Percentiles rank a stretch among this genome's conserved stretches.
These are phyloP conservation scores for Drosophila melanosoma DNA, from an alignment of 2,888 invertebrate genomes.

Conservation along the genomic window DNA sequence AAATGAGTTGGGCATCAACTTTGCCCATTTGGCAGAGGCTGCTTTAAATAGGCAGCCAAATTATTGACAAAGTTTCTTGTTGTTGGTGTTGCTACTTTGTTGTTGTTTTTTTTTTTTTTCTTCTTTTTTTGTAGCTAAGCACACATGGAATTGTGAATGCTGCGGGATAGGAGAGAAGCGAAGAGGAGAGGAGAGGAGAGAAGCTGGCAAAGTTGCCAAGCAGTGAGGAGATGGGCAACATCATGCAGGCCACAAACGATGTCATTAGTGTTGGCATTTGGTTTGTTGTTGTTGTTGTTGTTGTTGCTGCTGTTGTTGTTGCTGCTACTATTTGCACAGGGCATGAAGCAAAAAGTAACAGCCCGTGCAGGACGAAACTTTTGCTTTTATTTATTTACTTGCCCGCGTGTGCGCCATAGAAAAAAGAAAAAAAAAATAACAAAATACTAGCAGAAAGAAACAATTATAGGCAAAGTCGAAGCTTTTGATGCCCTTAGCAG, in stretches of 20 bases:
- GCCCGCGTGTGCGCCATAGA: conserved; percentile 39
- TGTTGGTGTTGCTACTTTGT: conserved; percentile 11
- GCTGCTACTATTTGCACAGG: conserved; percentile 54
- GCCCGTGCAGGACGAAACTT: conserved; percentile 56
- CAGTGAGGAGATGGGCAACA: conserved; percentile 27
- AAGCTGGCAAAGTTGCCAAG: conserved; percentile 6
- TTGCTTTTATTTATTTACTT: conserved; percentile 75
- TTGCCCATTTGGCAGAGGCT: conserved; percentile 51
- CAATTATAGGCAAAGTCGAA: conserved; percentile 39
- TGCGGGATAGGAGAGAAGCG: neutral
- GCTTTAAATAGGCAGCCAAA: conserved; percentile 73
- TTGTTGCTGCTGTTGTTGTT: conserved; percentile 20
- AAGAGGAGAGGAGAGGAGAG: neutral
- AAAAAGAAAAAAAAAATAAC: conserved; percentile 10
- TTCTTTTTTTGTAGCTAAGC: conserved; percentile 17
- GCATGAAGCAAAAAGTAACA: conserved; percentile 56
- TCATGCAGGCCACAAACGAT: conserved; percentile 69
- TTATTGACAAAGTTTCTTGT: conserved; percentile 69
- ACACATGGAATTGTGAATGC: conserved; percentile 29
- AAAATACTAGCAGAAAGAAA: conserved; percentile 1
- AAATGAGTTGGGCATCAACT: conserved; percentile 34
- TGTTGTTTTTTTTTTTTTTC: neutral
- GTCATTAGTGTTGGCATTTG: conserved; percentile 71
- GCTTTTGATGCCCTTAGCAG: conserved; percentile 25
- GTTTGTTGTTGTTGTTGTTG: conserved; percentile 32